Conservation (phyloP, 2,113 vertebrate genomes). For the Hoplias malabaricus region DNA sequence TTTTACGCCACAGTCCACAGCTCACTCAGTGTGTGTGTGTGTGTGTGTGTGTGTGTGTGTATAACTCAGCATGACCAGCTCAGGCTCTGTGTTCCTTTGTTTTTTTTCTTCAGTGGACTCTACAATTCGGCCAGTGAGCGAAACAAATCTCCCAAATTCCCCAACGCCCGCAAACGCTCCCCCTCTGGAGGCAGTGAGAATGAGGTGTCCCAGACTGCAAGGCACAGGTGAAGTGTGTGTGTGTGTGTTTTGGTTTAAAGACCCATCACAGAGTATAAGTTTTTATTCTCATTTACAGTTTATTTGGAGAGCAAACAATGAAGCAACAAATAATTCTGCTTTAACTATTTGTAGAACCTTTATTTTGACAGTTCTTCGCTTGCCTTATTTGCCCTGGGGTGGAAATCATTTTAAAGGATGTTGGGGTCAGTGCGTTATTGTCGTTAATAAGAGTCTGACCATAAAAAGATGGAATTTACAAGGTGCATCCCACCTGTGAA, state of each 20-base stretch:
- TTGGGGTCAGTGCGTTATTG: neutral
- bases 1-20: neutral
- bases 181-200: slow-evolving; percentile 82
- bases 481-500: neutral
- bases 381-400: too few species aligned
- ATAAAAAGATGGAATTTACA: neutral
- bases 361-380: too few species aligned
- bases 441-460: neutral
- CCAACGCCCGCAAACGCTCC: slow-evolving; percentile 71
- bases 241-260: neutral
- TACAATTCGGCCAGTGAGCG: slow-evolving; percentile 80
- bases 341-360: too few species aligned
- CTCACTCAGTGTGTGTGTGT: neutral
- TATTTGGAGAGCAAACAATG: too few species aligned
- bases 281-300: too few species aligned
- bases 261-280: too few species aligned
- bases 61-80: neutral
- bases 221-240: slow-evolving; percentile 72
- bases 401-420: too few species aligned
- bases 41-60: neutral
- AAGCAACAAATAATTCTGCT: too few species aligned
- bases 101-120: slow-evolving; percentile 71
- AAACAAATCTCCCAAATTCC: slow-evolving; percentile 85
- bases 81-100: neutral
- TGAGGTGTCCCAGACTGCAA: slow-evolving; percentile 72